Conservation (phyloP, 2,797 vertebrate species). For the Petrocephalus schoutedeni region DNA sequence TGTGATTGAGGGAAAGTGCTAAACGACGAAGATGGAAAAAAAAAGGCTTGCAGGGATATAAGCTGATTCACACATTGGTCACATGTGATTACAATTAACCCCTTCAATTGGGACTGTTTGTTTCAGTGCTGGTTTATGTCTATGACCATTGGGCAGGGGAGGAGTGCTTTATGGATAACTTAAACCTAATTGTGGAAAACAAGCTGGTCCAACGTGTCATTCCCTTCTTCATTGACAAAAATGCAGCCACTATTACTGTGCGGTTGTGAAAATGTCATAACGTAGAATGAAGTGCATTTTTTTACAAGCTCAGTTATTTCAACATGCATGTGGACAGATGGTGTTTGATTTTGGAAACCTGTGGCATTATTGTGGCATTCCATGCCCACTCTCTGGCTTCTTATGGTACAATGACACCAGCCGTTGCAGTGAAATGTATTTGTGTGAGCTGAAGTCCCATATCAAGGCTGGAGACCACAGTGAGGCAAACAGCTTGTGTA, state of each 20-base stretch:
- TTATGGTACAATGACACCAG: neutral
- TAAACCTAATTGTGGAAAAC: neutral
- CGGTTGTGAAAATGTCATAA: neutral
- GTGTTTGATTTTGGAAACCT: neutral
- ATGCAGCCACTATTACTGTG: neutral
- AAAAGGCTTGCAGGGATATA: neutral
- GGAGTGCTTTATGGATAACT: neutral
- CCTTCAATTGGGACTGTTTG: neutral
- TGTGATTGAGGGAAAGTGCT: neutral
- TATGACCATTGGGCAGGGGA: neutral
- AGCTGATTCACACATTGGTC: neutral
- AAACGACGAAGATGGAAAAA: neutral
- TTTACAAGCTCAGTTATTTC: neutral
- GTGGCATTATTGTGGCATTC: neutral
- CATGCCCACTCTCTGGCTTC: neutral
- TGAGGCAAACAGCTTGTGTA: neutral
- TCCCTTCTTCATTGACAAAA: neutral
- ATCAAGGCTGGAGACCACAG: neutral
- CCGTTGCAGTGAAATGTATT: neutral
- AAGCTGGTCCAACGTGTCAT: neutral
- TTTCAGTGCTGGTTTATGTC: neutral
- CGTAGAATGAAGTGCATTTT: neutral
- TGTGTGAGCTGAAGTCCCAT: neutral
- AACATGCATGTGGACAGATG: neutral
- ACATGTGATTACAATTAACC: neutral